Conservation (phyloP, 2,888 invertebrate genomes). For the Piscicola geometra region DNA sequence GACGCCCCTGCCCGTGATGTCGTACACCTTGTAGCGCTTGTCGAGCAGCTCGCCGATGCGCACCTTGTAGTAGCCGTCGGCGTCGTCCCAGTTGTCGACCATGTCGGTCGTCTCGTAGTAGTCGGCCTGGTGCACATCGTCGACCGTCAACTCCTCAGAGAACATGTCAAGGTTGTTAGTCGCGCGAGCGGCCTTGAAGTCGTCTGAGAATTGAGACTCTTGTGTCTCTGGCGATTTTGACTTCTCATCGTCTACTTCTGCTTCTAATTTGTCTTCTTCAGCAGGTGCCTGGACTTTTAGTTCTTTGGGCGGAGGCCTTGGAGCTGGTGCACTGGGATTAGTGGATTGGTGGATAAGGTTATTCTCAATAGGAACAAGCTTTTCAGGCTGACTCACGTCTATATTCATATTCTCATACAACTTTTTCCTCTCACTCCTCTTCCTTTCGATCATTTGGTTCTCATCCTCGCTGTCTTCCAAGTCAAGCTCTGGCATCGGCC, state of each 20-base stretch:
- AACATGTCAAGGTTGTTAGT: background rate
- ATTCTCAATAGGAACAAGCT: background rate
- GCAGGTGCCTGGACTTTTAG: too few relatives aligned
- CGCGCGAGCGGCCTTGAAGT: background rate
- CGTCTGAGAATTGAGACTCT: background rate
- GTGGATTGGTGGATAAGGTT: background rate
- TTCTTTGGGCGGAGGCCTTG: background rate
- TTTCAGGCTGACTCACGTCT: background rate
- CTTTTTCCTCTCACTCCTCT: slow-evolving; percentile 8
- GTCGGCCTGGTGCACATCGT: slow-evolving; percentile 13
- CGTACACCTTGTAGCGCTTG: slow-evolving; percentile 83
- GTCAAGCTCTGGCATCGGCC: background rate
- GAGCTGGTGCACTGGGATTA: background rate
- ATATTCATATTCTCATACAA: slow-evolving; percentile 13
- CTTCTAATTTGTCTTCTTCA: background rate
- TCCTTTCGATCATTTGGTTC: slow-evolving; percentile 2
- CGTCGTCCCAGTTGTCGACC: slow-evolving; percentile 99
- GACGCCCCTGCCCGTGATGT: slow-evolving; percentile 96
- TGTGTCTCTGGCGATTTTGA: background rate
- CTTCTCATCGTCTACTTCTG: background rate
- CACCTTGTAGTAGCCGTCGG: slow-evolving; percentile 94
- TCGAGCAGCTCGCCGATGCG: slow-evolving; percentile 90
- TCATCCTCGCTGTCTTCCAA: slow-evolving; percentile 4
- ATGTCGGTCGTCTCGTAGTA: slow-evolving; percentile 76
- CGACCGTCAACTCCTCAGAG: background rate